Evolutionary conservation across 1,140 invertebrate species (phyloP), one percentile per base, ranked within the genome.

Genomic region (Zeugodacus cucurbitae): DNA sequence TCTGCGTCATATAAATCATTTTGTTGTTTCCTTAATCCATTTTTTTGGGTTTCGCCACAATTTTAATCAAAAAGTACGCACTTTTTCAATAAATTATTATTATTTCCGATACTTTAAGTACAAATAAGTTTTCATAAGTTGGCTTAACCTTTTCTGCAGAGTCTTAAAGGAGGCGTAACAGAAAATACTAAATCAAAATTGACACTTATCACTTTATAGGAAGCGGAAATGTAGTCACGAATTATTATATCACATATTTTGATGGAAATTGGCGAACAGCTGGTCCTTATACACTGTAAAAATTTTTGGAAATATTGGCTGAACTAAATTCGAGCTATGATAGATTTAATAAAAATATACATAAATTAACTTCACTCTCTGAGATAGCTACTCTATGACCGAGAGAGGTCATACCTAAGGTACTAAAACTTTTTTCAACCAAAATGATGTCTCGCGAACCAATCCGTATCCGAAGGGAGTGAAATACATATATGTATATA

Each of bases 141-240:
- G n/a, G 58, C 22, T 62, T 62, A 62, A 62, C n/a, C 58, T 26
- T 62, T 62, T 26, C 7, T 26, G 20, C 3, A 4, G 2, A 17
- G 48, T 17, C n/a, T 62, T 62, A 54, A 54, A 29, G 74, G 22
- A 78, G n/a, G 74, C 7, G 32, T 11, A 14, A 22, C 11, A 82
- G 22, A 22, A 86, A 29, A 34, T 48, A 58, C 48, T 87, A 87
- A 87, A 87, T 87, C 87, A 87, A 67, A 87, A 64, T 48, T 87
- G 87, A 87, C 87, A 54, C 59, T 87, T 87, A 87, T 67, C 59
- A n/a, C 34, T 87, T 59, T 58, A 48, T 64, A 37, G 14, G 44
- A 29, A 14, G 34, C 5, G 34, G 8, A 41, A 74, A 41, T 37
- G 67, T 74, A 41, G 32, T 37, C 67, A 74, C 32, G 34, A 41